Percentiles rank a stretch among this genome's conserved stretches.
These are phyloP conservation scores for Gerris buenoi DNA, from an alignment of 1,140 invertebrate genomes.

Conservation along the genomic window DNA sequence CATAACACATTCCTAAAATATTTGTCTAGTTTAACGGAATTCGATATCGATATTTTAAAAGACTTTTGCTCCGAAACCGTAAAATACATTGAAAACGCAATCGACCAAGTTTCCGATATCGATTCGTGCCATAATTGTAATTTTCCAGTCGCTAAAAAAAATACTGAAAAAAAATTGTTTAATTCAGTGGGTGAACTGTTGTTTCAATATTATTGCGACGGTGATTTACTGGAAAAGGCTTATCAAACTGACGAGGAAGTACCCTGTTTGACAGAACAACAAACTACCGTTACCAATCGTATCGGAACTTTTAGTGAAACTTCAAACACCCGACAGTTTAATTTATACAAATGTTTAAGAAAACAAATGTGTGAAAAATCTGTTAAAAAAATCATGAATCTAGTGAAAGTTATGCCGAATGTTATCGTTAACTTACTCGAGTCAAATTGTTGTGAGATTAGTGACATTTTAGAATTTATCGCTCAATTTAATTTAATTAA, in stretches of 20 bases:
- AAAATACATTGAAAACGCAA: conserved; percentile 15
- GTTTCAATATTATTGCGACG: conserved; percentile 5
- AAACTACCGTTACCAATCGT: background rate
- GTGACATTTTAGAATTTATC: conserved; percentile 6
- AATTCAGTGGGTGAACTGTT: conserved; percentile 9
- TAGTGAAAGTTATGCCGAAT: conserved; percentile 8
- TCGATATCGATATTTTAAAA: conserved; percentile 7
- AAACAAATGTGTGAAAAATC: background rate
- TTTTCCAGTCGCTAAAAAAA: conserved; percentile 8
- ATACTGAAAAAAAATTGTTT: background rate
- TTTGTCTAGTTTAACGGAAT: conserved; percentile 17
- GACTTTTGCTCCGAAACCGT: conserved; percentile 10
- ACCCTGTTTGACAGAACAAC: background rate
- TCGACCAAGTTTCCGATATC: conserved; percentile 1
- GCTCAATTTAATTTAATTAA: conserved; percentile 12
- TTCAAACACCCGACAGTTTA: background rate
- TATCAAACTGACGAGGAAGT: background rate
- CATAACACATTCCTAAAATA: conserved; percentile 22
- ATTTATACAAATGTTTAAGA: background rate
- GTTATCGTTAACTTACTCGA: conserved; percentile 2
- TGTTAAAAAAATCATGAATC: conserved; percentile 3
- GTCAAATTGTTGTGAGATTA: conserved; percentile 3
- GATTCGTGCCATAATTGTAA: conserved; percentile 4
- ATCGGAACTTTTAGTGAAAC: background rate
- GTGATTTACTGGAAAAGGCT: background rate